Evolutionary conservation across 2,797 vertebrate species (phyloP), one percentile per base, ranked within the genome.

Genomic region (Craterocephalus amniculus): DNA sequence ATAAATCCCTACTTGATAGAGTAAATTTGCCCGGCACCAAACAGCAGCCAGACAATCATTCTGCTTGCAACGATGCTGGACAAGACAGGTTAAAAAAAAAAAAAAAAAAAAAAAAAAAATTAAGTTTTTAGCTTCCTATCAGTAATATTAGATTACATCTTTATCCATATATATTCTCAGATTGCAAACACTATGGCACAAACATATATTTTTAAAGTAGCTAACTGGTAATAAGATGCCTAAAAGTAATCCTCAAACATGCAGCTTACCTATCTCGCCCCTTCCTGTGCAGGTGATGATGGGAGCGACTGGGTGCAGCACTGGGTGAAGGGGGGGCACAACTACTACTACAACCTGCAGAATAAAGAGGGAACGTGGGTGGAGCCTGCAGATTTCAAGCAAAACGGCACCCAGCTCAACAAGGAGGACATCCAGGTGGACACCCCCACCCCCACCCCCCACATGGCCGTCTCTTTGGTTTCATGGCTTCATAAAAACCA

Each of bases 311-410:
- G 97, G 96, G 95, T 96, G 85, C 94, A 96, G 55, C 97, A 99
- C 92, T 99, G 98, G 97, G 97, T 99, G 76, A 98, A 97, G 89
- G 98, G 97, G 49, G 98, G 97, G 61, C 97, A 98, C 84, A 94
- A 97, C 82, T 99, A 98, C 85, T 99, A 96, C 82, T 96, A 96
- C 83, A 97, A 97, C 65, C 85, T 97, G 81, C 84, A 80, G 26
- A 95, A 90, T 20, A 93, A 88, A 60, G 92, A 96, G 66, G 98
- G 98, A 40, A 94, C 94, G 55, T 99, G 98, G 98, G 95, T 95
- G 4, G 95, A 97, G 62, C 97, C 98, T 0, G 74, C 72, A 0
- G 86, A 34, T 69, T 97, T 99, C 60, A 8, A 93, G 24, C 95
- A 95, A 14, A 99, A 96, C 89, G 96, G 94, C 80, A 81, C 80